Evolutionary conservation across 2,888 invertebrate genomes (phyloP).

Genomic region (Galerucella pusilla): DNA sequence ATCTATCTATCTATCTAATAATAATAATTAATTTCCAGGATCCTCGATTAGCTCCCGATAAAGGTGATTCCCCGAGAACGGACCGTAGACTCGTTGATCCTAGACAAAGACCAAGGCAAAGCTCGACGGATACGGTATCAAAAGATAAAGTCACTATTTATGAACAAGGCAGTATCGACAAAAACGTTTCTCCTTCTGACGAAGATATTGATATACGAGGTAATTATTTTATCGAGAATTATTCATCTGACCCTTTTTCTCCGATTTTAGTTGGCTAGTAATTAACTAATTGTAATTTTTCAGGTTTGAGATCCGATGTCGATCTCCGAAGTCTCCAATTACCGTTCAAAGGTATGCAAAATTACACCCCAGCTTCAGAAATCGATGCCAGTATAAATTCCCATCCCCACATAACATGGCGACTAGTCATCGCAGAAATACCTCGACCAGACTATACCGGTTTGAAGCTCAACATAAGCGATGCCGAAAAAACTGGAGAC

Average conservation of each 20-base stretch:
- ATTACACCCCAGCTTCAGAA: conserved; percentile 86
- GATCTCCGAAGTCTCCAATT: conserved; percentile 78
- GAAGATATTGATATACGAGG: conserved; percentile 73
- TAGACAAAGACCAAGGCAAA: conserved; percentile 48
- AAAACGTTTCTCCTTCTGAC: conserved; percentile 65
- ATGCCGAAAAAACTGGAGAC: conserved; percentile 79
- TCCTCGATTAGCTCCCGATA: conserved; percentile 37
- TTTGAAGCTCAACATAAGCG: conserved; percentile 76
- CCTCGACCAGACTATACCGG: conserved; percentile 82
- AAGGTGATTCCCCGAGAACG: conserved; percentile 31
- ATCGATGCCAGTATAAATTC: conserved; percentile 85
- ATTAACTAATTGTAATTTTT: conserved; percentile 52
- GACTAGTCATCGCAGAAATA: conserved; percentile 71
- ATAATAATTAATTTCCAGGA: conserved; percentile 32
- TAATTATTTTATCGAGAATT: conserved; percentile 23
- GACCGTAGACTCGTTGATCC: conserved; percentile 46
- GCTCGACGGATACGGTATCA: conserved; percentile 50
- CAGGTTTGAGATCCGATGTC: conserved; percentile 70
- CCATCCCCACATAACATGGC: conserved; percentile 80
- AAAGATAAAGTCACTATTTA: conserved; percentile 69
- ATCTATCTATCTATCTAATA: too few species aligned
- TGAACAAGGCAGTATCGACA: conserved; percentile 71
- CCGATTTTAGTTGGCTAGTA: neutral
- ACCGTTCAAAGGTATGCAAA: conserved; percentile 82
- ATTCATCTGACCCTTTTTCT: too few species aligned